Conservation (phyloP, 2,888 invertebrate genomes). For the Hypercompe scribonia region DNA sequence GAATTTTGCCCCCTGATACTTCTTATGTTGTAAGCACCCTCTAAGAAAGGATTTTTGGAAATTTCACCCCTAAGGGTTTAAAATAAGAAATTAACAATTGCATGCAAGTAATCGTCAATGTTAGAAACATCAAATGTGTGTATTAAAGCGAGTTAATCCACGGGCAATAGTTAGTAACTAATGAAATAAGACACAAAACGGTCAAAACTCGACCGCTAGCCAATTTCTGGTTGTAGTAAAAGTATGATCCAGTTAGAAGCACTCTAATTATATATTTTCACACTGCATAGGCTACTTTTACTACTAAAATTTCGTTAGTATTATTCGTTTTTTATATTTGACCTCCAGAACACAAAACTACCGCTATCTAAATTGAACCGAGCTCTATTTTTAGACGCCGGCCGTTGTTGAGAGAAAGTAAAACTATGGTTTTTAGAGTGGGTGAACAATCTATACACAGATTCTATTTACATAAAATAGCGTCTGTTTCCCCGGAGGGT, state of each 20-base stretch:
- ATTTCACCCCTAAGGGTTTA: no score
- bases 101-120: no score
- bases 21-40: no score
- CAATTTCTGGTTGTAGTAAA: background rate
- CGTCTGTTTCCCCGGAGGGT: no score
- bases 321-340: background rate
- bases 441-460: background rate
- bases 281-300: background rate
- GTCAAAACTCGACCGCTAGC: background rate
- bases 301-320: background rate
- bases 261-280: background rate
- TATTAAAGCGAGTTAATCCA: no score
- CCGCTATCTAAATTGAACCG: slow-evolving; percentile 9
- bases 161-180: no score
- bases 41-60: no score
- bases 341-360: background rate
- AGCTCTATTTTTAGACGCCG: slow-evolving; percentile 24
- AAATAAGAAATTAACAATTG: no score
- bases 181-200: no score
- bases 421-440: background rate
- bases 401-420: slow-evolving; percentile 16
- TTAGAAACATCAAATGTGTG: no score
- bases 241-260: background rate
- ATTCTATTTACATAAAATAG: background rate
- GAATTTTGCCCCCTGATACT: no score